A percentile compares a stretch with the other conserved stretches of the same genome.
Evolutionary conservation across 1,140 invertebrate species (phyloP).

Genomic region (Drosophila takahashii): DNA sequence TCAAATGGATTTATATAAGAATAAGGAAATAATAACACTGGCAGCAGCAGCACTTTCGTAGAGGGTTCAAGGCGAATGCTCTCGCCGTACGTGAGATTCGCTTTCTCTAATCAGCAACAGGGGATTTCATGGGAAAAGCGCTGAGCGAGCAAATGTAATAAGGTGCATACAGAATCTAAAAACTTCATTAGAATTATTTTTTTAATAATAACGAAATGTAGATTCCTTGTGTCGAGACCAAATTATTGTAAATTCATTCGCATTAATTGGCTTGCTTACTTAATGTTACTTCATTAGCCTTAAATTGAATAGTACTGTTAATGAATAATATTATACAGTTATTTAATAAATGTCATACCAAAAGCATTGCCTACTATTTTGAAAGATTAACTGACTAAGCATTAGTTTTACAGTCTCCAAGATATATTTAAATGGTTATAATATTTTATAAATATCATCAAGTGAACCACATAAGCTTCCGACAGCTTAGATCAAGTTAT

Average conservation of each 20-base stretch:
- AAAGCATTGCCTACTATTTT: too few species aligned
- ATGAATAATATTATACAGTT: too few species aligned
- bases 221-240: neutral
- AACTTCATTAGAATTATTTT: neutral
- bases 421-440: too few species aligned
- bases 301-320: too few species aligned
- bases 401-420: too few species aligned
- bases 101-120: constrained; percentile 18
- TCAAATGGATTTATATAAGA: constrained; percentile 69
- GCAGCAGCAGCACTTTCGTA: constrained; percentile 11
- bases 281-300: too few species aligned
- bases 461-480: neutral
- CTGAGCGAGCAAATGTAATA: constrained; percentile 6
- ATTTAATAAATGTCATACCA: too few species aligned
- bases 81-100: constrained; percentile 8
- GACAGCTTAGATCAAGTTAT: neutral
- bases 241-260: neutral
- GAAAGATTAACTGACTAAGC: too few species aligned
- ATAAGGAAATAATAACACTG: constrained; percentile 33
- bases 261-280: neutral
- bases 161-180: neutral
- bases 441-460: too few species aligned
- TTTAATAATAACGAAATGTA: neutral
- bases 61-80: constrained; percentile 20
- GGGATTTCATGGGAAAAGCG: neutral